Evolutionary conservation across 37 sponge, comb jelly and placozoan species (phyloP).

Genomic region (Petrosia ficiformis): DNA sequence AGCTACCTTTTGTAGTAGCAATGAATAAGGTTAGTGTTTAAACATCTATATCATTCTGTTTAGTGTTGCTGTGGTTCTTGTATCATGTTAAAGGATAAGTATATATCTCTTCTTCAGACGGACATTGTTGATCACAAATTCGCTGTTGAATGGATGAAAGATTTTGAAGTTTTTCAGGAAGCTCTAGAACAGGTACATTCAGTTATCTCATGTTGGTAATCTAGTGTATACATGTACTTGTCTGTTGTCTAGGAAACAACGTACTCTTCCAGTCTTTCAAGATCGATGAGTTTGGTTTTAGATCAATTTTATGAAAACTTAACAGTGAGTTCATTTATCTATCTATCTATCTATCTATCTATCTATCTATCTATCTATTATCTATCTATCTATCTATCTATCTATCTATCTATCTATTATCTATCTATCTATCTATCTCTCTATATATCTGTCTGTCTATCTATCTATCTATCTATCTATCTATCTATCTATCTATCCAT

Average conservation of each 20-base stretch:
- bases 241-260: conserved; percentile 63
- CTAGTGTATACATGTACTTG: conserved; percentile 9
- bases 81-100: not conserved
- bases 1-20: conserved; percentile 89
- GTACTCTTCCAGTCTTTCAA: conserved; percentile 73
- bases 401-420: too few relatives aligned
- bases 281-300: conserved; percentile 97
- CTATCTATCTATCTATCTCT: too few relatives aligned
- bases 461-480: too few relatives aligned
- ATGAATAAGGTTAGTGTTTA: conserved; percentile 83
- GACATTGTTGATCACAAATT: conserved; percentile 89
- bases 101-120: conserved; percentile 31
- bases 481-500: too few relatives aligned
- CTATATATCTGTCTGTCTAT: too few relatives aligned
- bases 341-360: too few relatives aligned
- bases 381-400: too few relatives aligned
- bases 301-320: conserved; percentile 94
- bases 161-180: conserved; percentile 89
- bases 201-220: conserved; percentile 10
- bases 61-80: not conserved
- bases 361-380: too few relatives aligned
- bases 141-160: conserved; percentile 96
- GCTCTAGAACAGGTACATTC: conserved; percentile 71
- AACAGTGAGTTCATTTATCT: conserved; percentile 17
- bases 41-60: too few relatives aligned